Percentiles rank a stretch among this genome's conserved stretches.
These are phyloP conservation scores for Magallana nippona DNA, from an alignment of 2,888 invertebrate genomes.

Conservation along the genomic window DNA sequence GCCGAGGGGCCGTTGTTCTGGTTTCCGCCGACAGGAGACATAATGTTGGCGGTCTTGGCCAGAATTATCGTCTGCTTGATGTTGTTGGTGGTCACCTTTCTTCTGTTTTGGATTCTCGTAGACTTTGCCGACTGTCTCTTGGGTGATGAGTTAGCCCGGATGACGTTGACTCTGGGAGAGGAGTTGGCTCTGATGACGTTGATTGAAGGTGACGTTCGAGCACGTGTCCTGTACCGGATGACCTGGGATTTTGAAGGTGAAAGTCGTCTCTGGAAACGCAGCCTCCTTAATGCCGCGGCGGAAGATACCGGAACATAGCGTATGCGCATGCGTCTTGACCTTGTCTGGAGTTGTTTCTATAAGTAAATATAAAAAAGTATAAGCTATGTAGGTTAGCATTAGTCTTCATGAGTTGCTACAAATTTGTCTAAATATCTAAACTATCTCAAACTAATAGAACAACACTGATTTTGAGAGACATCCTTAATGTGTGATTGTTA, in stretches of 20 bases:
- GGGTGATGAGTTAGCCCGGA: neutral
- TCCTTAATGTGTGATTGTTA: too few relatives aligned
- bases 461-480: too few relatives aligned
- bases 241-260: neutral
- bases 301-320: slow-evolving; percentile 10
- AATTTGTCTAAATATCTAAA: too few relatives aligned
- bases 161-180: neutral
- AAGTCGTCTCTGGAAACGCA: neutral
- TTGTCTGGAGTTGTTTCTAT: neutral
- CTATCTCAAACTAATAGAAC: too few relatives aligned
- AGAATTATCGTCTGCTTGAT: slow-evolving; percentile 46
- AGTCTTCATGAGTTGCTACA: too few relatives aligned
- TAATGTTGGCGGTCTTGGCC: slow-evolving; percentile 47
- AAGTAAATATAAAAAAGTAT: neutral
- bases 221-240: neutral
- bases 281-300: neutral
- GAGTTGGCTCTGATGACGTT: neutral
- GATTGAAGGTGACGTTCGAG: neutral
- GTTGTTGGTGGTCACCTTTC: slow-evolving; percentile 21
- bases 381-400: neutral
- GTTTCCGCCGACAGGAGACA: slow-evolving; percentile 42
- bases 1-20: slow-evolving; percentile 42
- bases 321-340: neutral
- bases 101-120: slow-evolving; percentile 14
- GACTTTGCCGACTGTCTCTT: slow-evolving; percentile 11